phyloP scores from a whole-genome alignment of 2,113 vertebrate species.

The Ramphastos sulfuratus region DNA sequence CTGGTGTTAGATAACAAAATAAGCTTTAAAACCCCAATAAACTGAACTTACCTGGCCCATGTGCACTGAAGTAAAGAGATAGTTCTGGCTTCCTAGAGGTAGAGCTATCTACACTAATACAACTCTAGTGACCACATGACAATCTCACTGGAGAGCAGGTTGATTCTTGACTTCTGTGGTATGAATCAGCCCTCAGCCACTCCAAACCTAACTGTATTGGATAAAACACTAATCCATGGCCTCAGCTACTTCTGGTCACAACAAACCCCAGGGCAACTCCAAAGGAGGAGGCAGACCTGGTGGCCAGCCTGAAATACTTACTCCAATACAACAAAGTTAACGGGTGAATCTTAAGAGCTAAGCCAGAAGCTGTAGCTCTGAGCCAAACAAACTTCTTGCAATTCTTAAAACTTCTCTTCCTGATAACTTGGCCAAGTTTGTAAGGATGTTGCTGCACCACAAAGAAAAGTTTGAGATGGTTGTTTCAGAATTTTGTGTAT shows the following conservation, averaged over 20 bases:
- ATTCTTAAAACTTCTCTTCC: neutral
- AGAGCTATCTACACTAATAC: constrained; percentile 26
- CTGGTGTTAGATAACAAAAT: constrained; percentile 21
- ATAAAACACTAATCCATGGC: constrained; percentile 16
- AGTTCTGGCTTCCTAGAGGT: neutral
- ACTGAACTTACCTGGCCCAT: constrained; percentile 24
- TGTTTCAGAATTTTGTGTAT: neutral
- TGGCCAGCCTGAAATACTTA: neutral
- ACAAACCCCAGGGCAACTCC: neutral
- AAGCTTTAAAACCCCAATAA: constrained; percentile 49
- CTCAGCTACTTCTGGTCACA: constrained; percentile 10
- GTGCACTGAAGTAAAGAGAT: constrained; percentile 19
- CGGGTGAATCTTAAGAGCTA: neutral
- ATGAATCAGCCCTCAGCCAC: constrained; percentile 6
- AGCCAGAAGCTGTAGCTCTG: neutral
- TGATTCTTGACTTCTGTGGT: constrained; percentile 11
- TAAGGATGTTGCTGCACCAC: neutral
- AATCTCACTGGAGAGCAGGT: neutral
- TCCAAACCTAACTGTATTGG: neutral
- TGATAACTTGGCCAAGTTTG: neutral
- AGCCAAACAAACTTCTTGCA: neutral
- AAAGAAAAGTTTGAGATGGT: neutral
- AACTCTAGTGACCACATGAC: constrained; percentile 2
- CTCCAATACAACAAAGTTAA: neutral
- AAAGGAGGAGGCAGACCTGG: neutral